These are phyloP conservation scores for Urocitellus parryii DNA, from an alignment of 2,113 vertebrate species.

Conservation along the genomic window DNA sequence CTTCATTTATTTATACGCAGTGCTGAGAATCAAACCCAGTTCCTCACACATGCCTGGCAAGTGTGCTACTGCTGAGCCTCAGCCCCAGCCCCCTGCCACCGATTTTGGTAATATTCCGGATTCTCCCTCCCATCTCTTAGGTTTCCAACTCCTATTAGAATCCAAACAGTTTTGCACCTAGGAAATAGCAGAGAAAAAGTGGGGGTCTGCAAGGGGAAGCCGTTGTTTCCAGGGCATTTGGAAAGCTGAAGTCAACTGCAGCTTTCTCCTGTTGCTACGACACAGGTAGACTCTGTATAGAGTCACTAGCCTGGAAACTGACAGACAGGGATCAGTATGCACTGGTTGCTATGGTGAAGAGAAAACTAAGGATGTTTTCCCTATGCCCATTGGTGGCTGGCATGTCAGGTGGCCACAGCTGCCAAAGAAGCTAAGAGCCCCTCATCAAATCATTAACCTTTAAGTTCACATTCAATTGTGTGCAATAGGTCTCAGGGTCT, in stretches of 20 bases:
- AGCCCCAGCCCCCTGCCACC: background rate
- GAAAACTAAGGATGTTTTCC: conserved; percentile 33
- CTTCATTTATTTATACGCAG: too few species aligned
- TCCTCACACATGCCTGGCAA: too few species aligned
- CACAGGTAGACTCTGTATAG: conserved; percentile 53
- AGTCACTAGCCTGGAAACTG: conserved; percentile 52
- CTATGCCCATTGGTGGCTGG: conserved; percentile 52
- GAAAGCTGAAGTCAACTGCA: background rate
- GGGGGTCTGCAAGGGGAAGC: background rate
- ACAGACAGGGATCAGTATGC: conserved; percentile 58
- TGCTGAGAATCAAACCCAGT: too few species aligned
- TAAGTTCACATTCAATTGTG: background rate
- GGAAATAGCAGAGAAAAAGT: background rate
- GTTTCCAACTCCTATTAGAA: background rate
- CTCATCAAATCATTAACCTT: conserved; percentile 9
- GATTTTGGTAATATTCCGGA: background rate
- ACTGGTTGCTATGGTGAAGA: conserved; percentile 68
- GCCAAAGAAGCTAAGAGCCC: background rate
- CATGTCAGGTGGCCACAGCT: conserved; percentile 39
- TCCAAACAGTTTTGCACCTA: conserved; percentile 4
- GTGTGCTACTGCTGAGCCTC: too few species aligned
- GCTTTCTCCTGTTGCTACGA: conserved; percentile 75
- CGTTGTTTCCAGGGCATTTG: background rate
- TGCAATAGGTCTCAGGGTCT: background rate
- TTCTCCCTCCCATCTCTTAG: background rate